A percentile compares a stretch with the other conserved stretches of the same genome.
Conservation (phyloP, 2,113 vertebrate species). For the Pantherophis guttatus region DNA sequence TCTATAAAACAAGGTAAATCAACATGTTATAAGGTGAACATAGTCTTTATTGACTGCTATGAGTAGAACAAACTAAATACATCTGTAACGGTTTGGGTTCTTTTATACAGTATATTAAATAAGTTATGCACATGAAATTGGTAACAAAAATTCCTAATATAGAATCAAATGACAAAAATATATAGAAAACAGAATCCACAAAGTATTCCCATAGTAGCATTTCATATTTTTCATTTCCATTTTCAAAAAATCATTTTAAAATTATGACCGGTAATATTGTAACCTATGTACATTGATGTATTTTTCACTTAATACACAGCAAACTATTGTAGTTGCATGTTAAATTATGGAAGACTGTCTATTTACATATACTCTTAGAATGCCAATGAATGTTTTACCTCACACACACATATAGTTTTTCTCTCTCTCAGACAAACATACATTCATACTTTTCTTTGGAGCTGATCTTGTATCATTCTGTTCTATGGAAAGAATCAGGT, state of each 20-base stretch:
- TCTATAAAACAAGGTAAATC: not conserved
- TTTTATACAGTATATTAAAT: conserved; percentile 81
- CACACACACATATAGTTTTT: not conserved
- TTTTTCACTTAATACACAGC: conserved; percentile 27
- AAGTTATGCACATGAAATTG: conserved; percentile 76
- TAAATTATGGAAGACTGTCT: conserved; percentile 61
- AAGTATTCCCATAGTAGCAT: conserved; percentile 36
- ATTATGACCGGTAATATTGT: conserved; percentile 55
- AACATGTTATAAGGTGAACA: conserved; percentile 62
- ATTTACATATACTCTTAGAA: conserved; percentile 53
- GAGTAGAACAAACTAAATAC: conserved; percentile 82
- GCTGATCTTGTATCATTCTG: rapidly evolving
- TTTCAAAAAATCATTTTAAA: conserved; percentile 34
- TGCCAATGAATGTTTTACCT: not conserved
- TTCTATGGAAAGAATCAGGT: rapidly evolving
- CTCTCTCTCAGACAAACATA: not conserved
- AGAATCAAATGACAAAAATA: conserved; percentile 67
- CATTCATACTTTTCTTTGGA: not conserved
- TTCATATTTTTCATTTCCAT: conserved; percentile 61
- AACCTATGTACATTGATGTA: conserved; percentile 62
- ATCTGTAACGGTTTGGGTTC: conserved; percentile 75
- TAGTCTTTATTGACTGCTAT: conserved; percentile 78
- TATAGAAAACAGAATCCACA: conserved; percentile 57
- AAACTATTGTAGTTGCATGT: conserved; percentile 34
- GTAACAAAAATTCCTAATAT: conserved; percentile 72